A percentile compares a stretch with the other conserved stretches of the same genome.
These are phyloP conservation scores for Nephotettix cincticeps DNA, from an alignment of 1,140 invertebrate species.

Conservation along the genomic window DNA sequence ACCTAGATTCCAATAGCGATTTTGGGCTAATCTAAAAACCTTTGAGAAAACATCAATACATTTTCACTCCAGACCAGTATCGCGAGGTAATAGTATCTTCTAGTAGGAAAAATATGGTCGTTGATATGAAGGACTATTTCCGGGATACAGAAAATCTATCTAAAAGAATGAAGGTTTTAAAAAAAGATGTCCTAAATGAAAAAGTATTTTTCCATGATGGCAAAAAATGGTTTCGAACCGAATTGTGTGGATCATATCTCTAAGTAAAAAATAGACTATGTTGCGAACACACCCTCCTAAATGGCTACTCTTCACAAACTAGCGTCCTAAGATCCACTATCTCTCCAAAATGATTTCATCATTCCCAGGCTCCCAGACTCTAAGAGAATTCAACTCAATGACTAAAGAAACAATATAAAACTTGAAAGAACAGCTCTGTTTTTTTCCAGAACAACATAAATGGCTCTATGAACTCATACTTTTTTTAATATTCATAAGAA, in stretches of 20 bases:
- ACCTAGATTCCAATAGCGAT: conserved; percentile 30
- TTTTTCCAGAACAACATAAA: conserved; percentile 20
- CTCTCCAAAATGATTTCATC: not conserved
- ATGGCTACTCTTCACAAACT: conserved; percentile 5
- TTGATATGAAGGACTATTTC: conserved; percentile 27
- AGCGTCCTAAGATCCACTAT: not conserved
- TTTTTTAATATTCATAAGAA: too few relatives aligned
- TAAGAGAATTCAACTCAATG: too few relatives aligned
- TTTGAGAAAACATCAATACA: conserved; percentile 19
- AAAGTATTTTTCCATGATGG: conserved; percentile 25
- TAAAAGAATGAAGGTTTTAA: conserved; percentile 23
- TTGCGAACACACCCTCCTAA: conserved; percentile 18
- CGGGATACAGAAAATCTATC: conserved; percentile 18
- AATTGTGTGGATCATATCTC: conserved; percentile 25
- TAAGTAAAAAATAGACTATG: conserved; percentile 30
- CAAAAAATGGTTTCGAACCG: conserved; percentile 28
- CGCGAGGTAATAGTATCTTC: conserved; percentile 22
- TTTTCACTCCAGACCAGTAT: conserved; percentile 29
- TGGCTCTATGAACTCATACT: conserved; percentile 28
- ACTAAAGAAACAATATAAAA: too few relatives aligned
- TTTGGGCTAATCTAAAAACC: conserved; percentile 30
- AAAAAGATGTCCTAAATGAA: conserved; percentile 26
- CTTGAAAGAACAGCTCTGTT: conserved; percentile 13
- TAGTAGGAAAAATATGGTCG: conserved; percentile 24
- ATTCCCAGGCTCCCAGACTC: conserved; percentile 18